These are phyloP conservation scores for Pantelozetes paolii DNA, from an alignment of 2,888 invertebrate species.

Conservation along the genomic window DNA sequence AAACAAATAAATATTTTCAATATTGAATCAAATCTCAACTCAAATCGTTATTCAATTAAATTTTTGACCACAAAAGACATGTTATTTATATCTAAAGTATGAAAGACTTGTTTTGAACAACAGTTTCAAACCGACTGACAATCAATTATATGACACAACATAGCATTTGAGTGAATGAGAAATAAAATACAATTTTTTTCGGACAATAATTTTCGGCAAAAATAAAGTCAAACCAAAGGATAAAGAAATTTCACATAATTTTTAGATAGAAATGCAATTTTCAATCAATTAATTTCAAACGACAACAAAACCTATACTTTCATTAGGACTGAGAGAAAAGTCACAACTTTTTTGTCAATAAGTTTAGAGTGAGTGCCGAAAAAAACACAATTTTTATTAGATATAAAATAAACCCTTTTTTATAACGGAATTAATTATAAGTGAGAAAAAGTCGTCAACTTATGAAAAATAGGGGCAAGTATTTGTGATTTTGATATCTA, in stretches of 20 bases:
- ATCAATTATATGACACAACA: slow-evolving; percentile 8
- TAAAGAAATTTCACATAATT: background rate
- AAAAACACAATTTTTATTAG: background rate
- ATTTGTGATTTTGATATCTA: background rate
- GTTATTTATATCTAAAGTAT: background rate
- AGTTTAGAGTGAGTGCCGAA: no score
- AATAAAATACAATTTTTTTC: background rate
- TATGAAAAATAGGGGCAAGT: slow-evolving; percentile 18
- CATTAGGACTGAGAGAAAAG: background rate
- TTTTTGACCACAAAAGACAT: background rate
- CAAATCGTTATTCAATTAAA: background rate
- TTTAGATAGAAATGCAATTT: background rate
- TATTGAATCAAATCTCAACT: background rate
- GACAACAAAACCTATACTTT: background rate
- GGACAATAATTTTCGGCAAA: background rate
- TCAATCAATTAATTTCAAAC: background rate
- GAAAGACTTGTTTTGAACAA: background rate
- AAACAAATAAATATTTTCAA: background rate
- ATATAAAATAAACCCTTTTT: background rate
- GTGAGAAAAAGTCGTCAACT: slow-evolving; percentile 20
- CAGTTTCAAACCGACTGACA: background rate
- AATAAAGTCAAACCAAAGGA: no score
- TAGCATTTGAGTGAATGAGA: background rate
- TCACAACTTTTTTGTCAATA: no score
- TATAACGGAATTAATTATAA: background rate